Percentiles rank a stretch among this genome's conserved stretches.
phyloP scores from a whole-genome alignment of 2,113 vertebrate species.

The Apteryx owenii region DNA sequence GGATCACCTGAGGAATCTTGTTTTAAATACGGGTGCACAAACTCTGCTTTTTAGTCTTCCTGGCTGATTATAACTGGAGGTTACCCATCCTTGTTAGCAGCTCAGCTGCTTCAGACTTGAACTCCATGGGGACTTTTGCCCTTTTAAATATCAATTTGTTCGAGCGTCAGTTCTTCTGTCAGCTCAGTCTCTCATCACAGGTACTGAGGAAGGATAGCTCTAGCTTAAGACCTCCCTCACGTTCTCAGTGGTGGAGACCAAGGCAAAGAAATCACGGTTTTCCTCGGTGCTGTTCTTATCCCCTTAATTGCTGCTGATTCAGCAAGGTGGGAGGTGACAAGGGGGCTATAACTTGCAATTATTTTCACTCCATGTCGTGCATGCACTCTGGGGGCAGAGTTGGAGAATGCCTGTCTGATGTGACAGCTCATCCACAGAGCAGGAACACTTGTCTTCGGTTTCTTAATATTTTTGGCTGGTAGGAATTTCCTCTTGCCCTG shows the following conservation, averaged over 20 bases:
- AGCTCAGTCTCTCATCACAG: background rate
- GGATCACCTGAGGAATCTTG: background rate
- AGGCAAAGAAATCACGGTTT: background rate
- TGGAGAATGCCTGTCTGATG: accelerated
- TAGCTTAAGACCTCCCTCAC: background rate
- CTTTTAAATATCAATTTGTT: background rate
- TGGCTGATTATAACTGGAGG: background rate
- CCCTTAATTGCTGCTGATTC: background rate
- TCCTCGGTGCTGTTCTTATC: background rate
- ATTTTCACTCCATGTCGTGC: background rate
- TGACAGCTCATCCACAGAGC: background rate
- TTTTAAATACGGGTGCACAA: background rate
- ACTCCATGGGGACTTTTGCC: background rate
- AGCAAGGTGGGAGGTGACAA: background rate
- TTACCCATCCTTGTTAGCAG: background rate
- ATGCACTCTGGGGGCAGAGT: background rate
- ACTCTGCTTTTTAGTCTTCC: background rate
- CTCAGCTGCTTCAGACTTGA: background rate
- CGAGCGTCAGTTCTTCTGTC: background rate
- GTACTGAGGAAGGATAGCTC: background rate
- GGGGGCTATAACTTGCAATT: background rate
- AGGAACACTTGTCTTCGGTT: too few species aligned
- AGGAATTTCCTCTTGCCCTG: background rate
- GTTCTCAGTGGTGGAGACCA: background rate
- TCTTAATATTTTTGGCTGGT: background rate